Evolutionary conservation across 2,888 invertebrate species (phyloP), one percentile per base, ranked within the genome.

Genomic region (Synanthedon vespiformis): DNA sequence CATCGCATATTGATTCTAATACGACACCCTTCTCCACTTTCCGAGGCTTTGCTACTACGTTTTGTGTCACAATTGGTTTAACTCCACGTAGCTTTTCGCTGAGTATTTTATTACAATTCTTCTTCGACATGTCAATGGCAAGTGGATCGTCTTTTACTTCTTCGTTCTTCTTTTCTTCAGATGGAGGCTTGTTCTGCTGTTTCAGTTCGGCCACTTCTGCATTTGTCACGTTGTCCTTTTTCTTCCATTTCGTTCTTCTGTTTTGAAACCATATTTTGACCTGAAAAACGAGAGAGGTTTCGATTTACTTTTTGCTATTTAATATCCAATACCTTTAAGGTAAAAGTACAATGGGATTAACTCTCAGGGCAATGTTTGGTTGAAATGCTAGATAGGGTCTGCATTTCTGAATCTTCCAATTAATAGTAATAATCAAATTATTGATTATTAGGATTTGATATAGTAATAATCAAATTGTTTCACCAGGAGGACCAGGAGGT

Each of bases 241-340:
- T 97, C 87, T 97, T 97, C 78, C 97, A 88, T 65, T 88, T 88
- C 53, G 88, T 88, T 76, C 88, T 79, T 63, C 95, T 89, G 75
- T 95, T 95, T 84, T 95, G 95, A 78, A 95, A 95, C 95, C 95
- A 95, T 61, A 95, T 95, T 85, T 95, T 95, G 65, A 95, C 95
- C 95, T 95, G 90, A 44, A 90, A 90, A 68, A 58, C n/a, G 65
- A 66, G 56, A 65, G 34, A 34, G 34, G 10, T 34, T 34, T 34
- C 34, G 8, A 34, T 34, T 34, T 34, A 34, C 10, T 34, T 34
- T 34, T 34, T 13, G 6, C n/a, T 14, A 44, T 13, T 44, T 44
- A 8, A 44, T 44, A 14, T 44, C 6, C n/a, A 14, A 12, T 11
- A 11, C 44, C 6, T 13, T 6, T 34, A 34, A 34, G 34, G 34